phyloP scores from a whole-genome alignment of 2,888 invertebrate genomes.

The Ormyrus pomaceus region DNA sequence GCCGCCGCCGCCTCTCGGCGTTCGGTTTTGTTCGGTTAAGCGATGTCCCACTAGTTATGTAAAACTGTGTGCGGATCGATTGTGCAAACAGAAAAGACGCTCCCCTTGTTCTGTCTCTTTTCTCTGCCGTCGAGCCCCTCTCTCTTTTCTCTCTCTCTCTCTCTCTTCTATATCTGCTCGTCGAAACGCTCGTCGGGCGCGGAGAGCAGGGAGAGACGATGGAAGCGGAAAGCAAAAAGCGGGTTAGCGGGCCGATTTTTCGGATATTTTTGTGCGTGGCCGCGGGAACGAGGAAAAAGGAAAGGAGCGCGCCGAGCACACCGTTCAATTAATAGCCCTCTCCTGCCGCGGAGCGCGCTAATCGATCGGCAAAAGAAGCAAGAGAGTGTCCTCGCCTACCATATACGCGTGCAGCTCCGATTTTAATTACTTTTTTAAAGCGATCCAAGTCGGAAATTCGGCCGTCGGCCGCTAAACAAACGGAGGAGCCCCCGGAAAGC shows the following conservation, averaged over 20 bases:
- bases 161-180: not conserved
- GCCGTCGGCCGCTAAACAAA: not conserved
- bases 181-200: not conserved
- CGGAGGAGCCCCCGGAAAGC: not conserved
- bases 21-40: conserved; percentile 41
- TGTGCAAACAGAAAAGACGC: conserved; percentile 65
- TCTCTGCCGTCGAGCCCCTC: not conserved
- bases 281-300: conserved; percentile 15
- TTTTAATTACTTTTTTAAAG: too few species aligned
- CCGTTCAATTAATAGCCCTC: not conserved
- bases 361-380: not conserved
- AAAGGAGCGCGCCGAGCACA: too few species aligned
- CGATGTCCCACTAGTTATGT: conserved; percentile 58
- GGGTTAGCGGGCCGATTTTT: conserved; percentile 47
- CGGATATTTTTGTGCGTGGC: conserved; percentile 1
- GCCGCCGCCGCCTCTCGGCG: not conserved
- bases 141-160: conserved; percentile 16
- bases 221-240: conserved; percentile 41
- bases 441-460: too few species aligned
- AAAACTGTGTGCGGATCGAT: conserved; percentile 67
- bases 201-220: not conserved
- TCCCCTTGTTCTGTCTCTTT: conserved; percentile 23
- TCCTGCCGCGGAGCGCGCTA: not conserved
- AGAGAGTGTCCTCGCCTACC: not conserved
- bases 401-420: too few species aligned